These are phyloP conservation scores for Hydractinia symbiolongicarpus DNA, from an alignment of 30 jellyfish, hydroid and myxozoan genomes.

Conservation along the genomic window DNA sequence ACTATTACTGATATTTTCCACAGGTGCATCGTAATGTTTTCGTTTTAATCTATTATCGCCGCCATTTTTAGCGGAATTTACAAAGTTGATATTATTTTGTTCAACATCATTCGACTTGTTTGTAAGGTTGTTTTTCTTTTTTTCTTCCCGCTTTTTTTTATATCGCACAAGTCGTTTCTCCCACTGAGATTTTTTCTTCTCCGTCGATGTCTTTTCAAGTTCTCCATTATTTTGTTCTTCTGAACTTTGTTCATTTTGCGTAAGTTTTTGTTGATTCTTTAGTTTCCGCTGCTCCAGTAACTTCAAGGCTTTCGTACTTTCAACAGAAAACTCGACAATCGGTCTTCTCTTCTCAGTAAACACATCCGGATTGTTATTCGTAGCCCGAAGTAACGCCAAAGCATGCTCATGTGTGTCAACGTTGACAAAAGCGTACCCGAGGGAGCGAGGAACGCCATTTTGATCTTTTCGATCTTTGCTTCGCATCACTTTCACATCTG, in stretches of 20 bases:
- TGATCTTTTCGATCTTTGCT: constrained; percentile 69
- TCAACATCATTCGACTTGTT: background rate
- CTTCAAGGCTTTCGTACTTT: constrained; percentile 64
- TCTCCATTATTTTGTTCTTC: background rate
- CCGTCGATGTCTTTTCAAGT: background rate
- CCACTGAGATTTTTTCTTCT: constrained; percentile 6
- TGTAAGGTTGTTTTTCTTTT: constrained; percentile 13
- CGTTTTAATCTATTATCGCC: too few relatives aligned
- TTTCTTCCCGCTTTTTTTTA: constrained; percentile 9
- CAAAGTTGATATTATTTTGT: background rate
- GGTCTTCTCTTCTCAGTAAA: constrained; percentile 77
- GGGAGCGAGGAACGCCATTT: constrained; percentile 68
- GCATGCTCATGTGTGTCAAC: constrained; percentile 76
- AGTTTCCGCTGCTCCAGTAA: constrained; percentile 51
- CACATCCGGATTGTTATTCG: constrained; percentile 67
- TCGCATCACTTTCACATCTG: constrained; percentile 57
- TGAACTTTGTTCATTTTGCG: background rate
- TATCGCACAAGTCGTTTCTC: background rate
- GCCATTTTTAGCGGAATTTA: too few relatives aligned
- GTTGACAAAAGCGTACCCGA: constrained; percentile 87
- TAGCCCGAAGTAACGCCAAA: constrained; percentile 45
- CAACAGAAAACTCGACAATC: constrained; percentile 92
- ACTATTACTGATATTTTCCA: too few relatives aligned
- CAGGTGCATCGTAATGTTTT: too few relatives aligned
- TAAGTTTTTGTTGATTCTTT: constrained; percentile 22